phyloP scores from a whole-genome alignment of 2,113 vertebrate genomes.

The Arizona elegans region DNA sequence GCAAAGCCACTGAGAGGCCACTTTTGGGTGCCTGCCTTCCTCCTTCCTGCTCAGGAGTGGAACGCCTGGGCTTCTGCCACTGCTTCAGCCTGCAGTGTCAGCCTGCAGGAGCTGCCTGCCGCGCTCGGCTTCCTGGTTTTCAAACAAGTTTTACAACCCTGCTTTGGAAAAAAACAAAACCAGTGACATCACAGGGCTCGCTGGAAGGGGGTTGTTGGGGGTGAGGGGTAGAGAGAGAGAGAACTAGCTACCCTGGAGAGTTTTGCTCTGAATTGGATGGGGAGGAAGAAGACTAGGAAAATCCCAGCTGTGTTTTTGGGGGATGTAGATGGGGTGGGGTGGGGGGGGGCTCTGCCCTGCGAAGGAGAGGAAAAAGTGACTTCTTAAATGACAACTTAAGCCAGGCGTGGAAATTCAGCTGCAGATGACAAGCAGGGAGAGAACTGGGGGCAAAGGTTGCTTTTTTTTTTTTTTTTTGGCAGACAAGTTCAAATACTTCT shows the following conservation, averaged over 20 bases:
- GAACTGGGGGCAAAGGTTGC: background rate
- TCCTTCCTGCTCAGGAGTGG: background rate
- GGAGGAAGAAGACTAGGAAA: background rate
- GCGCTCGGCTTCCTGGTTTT: background rate
- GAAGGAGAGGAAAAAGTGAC: background rate
- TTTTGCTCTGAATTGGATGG: background rate
- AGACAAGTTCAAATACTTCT: background rate
- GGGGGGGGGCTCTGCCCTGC: background rate
- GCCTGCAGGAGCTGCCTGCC: background rate
- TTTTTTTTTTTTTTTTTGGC: background rate
- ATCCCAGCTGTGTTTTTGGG: background rate
- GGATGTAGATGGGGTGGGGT: no score
- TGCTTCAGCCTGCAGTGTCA: background rate
- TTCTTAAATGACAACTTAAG: background rate
- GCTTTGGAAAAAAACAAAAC: background rate
- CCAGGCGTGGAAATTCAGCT: background rate
- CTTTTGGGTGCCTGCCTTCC: background rate
- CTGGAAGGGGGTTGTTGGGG: background rate
- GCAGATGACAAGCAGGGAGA: background rate
- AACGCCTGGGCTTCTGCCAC: background rate
- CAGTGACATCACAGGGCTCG: background rate
- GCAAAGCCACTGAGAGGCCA: background rate
- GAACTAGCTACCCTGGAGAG: background rate
- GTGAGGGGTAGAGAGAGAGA: background rate
- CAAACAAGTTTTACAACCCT: conserved; percentile 34